Conservation (phyloP, 1,140 invertebrate species). For the Penaeus chinensis region DNA sequence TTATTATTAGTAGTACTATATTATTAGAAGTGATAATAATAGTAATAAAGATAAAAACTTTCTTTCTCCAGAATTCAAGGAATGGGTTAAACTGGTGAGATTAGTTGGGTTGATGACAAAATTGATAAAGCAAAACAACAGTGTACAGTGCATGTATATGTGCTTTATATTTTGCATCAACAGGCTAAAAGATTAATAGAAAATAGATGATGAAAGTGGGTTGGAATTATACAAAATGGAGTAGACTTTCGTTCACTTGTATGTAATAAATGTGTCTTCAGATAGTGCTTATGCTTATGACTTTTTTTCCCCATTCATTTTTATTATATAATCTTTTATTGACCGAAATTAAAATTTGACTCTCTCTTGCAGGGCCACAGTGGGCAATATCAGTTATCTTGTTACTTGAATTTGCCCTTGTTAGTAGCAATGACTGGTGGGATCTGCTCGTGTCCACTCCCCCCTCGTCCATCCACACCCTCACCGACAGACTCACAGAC, state of each 20-base stretch:
- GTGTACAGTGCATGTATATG: neutral
- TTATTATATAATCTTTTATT: neutral
- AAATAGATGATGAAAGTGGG: too few relatives aligned
- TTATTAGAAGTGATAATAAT: too few relatives aligned
- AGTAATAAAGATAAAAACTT: too few relatives aligned
- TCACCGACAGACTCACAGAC: constrained; percentile 58
- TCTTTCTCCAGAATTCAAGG: too few relatives aligned
- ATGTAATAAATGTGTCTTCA: neutral
- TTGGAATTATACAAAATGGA: too few relatives aligned
- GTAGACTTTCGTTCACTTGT: too few relatives aligned
- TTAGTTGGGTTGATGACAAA: too few relatives aligned
- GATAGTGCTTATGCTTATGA: neutral
- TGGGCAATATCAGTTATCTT: constrained; percentile 61
- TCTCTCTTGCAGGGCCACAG: constrained; percentile 45
- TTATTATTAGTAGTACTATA: too few relatives aligned
- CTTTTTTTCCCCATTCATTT: neutral
- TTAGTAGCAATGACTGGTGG: constrained; percentile 62
- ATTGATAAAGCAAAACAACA: too few relatives aligned
- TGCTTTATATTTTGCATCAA: neutral
- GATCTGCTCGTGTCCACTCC: constrained; percentile 59
- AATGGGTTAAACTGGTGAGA: too few relatives aligned
- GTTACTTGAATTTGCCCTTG: constrained; percentile 61
- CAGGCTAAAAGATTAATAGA: too few relatives aligned
- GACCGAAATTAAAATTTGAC: neutral
- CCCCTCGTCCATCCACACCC: constrained; percentile 41